phyloP scores from a whole-genome alignment of 2,113 vertebrate species.

The Ibidorhyncha struthersii region DNA sequence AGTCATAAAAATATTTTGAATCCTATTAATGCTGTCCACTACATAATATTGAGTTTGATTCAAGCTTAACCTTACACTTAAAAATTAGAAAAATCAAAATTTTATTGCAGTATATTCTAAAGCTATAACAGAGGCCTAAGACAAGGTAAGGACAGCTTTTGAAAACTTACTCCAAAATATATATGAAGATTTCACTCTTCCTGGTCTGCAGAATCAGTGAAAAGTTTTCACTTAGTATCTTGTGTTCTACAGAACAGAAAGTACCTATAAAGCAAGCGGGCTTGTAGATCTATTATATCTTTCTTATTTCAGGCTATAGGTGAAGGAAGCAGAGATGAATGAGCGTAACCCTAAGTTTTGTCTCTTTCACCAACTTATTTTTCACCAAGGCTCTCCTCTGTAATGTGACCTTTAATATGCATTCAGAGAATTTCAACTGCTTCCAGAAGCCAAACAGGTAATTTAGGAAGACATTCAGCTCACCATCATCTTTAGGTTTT shows the following conservation, averaged over 20 bases:
- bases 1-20: neutral
- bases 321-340: neutral
- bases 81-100: neutral
- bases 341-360: neutral
- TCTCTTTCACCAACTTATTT: neutral
- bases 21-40: neutral
- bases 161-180: neutral
- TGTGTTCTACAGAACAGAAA: neutral
- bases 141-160: neutral
- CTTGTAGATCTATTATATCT: neutral
- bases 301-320: neutral
- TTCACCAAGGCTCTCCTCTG: neutral
- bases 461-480: neutral
- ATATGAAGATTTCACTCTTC: neutral
- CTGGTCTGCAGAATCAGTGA: neutral
- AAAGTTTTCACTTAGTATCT: neutral
- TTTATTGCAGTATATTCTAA: neutral
- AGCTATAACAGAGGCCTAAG: neutral
- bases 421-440: neutral
- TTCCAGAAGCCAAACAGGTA: neutral
- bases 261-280: neutral
- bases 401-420: neutral
- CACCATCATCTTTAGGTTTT: neutral
- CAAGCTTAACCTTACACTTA: neutral
- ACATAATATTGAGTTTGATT: neutral